Conservation (phyloP, 2,113 vertebrate species). For the Barnardius zonarius region DNA sequence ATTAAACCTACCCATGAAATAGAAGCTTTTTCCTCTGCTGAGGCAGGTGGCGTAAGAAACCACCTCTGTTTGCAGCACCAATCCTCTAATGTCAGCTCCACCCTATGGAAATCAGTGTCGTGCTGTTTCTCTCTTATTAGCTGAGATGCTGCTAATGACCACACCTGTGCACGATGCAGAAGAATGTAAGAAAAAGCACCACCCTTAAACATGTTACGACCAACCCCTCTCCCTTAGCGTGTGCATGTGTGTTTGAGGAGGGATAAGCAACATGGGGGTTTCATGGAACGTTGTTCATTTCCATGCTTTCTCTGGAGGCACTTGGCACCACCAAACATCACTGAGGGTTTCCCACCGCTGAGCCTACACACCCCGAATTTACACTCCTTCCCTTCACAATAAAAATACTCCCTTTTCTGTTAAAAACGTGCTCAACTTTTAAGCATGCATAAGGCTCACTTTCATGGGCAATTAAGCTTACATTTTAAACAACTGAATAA, state of each 20-base stretch:
- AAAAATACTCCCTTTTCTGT: neutral
- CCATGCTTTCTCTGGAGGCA: neutral
- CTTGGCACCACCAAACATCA: neutral
- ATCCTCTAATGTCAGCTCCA: neutral
- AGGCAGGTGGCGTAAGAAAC: neutral
- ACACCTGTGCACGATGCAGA: neutral
- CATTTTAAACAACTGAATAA: neutral
- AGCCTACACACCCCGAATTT: neutral
- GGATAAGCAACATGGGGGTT: neutral
- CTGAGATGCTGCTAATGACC: neutral
- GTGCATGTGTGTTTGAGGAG: neutral
- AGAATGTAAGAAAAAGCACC: neutral
- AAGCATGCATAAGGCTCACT: neutral
- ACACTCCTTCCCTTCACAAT: neutral
- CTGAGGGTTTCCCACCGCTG: neutral
- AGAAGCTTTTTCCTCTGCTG: neutral
- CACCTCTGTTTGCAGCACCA: neutral
- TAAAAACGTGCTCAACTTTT: neutral
- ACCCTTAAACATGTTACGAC: neutral
- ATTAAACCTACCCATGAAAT: constrained; percentile 3
- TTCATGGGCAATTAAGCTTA: neutral
- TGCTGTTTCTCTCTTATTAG: neutral
- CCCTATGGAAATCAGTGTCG: neutral
- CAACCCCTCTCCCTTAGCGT: neutral
- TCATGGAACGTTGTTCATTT: neutral